Percentiles rank a stretch among this genome's conserved stretches.
Conservation (phyloP, 2,888 invertebrate species). For the Drosophila rubida region DNA sequence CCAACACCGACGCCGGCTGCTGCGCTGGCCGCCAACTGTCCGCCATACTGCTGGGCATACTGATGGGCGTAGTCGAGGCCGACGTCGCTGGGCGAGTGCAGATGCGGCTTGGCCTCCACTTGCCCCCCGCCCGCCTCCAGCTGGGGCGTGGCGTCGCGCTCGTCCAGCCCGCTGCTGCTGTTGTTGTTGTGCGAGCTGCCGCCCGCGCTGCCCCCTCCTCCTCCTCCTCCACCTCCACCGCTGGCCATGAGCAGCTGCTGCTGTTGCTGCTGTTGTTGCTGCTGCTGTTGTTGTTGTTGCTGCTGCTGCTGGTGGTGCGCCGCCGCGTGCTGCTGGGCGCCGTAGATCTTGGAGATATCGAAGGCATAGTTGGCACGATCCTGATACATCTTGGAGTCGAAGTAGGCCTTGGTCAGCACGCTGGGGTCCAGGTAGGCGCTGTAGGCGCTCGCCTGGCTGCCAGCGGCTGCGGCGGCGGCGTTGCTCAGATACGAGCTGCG, state of each 20-base stretch:
- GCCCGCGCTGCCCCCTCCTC: constrained; percentile 61
- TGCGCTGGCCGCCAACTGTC: constrained; percentile 70
- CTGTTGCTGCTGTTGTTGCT: constrained; percentile 58
- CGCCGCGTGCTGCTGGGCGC: constrained; percentile 83
- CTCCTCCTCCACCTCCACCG: constrained; percentile 49
- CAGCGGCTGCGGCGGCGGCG: constrained; percentile 84
- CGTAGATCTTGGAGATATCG: constrained; percentile 85
- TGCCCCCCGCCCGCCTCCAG: constrained; percentile 76
- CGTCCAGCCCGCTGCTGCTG: constrained; percentile 82
- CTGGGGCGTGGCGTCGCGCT: constrained; percentile 84
- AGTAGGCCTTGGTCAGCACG: constrained; percentile 85
- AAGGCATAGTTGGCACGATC: constrained; percentile 85
- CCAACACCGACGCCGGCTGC: constrained; percentile 54
- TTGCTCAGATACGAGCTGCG: constrained; percentile 84
- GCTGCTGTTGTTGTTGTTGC: constrained; percentile 75
- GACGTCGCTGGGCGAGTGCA: constrained; percentile 83
- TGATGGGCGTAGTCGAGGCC: constrained; percentile 84
- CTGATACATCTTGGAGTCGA: constrained; percentile 85
- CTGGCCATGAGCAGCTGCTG: constrained; percentile 58
- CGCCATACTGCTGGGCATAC: constrained; percentile 80
- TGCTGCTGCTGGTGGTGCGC: constrained; percentile 83
- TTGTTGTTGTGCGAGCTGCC: constrained; percentile 73
- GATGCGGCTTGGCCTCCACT: constrained; percentile 80
- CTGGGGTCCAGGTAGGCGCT: constrained; percentile 85
- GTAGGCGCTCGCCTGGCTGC: constrained; percentile 84